These are phyloP conservation scores for Tokudaia muenninki DNA, from an alignment of 2,797 vertebrate species.

Conservation along the genomic window DNA sequence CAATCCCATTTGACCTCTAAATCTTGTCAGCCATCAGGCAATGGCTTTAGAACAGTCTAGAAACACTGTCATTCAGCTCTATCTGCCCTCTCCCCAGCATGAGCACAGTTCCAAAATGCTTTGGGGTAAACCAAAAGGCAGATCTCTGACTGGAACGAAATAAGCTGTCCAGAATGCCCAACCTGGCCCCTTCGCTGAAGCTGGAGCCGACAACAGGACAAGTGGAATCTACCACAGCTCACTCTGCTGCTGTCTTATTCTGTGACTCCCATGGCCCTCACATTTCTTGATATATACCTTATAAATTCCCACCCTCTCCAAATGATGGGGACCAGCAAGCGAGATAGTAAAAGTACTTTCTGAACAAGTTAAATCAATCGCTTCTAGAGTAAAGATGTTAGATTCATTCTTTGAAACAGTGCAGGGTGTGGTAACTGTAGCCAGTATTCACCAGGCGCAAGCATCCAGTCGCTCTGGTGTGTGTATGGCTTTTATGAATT, in stretches of 20 bases:
- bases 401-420: background rate
- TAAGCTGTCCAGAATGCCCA: background rate
- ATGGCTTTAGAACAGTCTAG: background rate
- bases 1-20: background rate
- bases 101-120: background rate
- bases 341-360: background rate
- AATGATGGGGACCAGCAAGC: background rate
- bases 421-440: background rate
- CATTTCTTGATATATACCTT: background rate
- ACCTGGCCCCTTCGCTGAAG: background rate
- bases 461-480: background rate
- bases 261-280: background rate
- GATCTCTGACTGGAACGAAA: background rate
- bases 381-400: background rate
- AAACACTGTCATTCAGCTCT: background rate
- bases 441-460: background rate
- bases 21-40: background rate
- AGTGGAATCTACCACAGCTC: background rate
- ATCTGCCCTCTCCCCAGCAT: background rate
- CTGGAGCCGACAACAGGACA: fast-evolving
- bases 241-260: fast-evolving
- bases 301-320: background rate
- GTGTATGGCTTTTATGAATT: background rate
- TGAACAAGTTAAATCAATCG: background rate
- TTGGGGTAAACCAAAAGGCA: background rate